These are phyloP conservation scores for Cercopithecus neglectus DNA, from an alignment of 2,797 vertebrate genomes.

Conservation along the genomic window DNA sequence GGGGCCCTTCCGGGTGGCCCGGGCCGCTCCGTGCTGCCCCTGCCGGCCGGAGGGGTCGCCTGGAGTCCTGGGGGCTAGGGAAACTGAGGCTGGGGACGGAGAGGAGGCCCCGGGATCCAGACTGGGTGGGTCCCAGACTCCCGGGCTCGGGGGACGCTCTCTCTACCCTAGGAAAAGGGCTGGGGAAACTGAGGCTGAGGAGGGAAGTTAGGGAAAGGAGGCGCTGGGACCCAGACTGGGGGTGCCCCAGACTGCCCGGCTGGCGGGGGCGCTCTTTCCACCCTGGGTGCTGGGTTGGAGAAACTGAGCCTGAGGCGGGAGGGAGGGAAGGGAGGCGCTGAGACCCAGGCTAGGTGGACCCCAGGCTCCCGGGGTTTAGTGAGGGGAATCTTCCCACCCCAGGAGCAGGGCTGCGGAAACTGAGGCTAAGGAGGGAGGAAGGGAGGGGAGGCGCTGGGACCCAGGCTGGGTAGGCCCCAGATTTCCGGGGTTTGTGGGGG, in stretches of 20 bases:
- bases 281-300: no score
- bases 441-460: background rate
- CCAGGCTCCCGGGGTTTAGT: no score
- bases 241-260: no score
- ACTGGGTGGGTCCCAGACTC: background rate
- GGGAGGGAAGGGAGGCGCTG: no score
- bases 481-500: background rate
- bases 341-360: no score
- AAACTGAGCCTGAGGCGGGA: no score
- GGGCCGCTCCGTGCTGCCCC: constrained; percentile 1
- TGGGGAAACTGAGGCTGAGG: no score
- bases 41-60: background rate
- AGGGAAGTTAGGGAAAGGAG: no score
- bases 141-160: background rate
- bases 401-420: background rate
- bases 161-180: background rate
- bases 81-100: background rate
- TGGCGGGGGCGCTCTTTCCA: no score
- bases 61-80: background rate
- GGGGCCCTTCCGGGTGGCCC: constrained; percentile 51
- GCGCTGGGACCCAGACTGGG: no score
- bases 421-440: background rate
- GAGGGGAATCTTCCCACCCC: no score
- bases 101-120: background rate
- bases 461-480: background rate